phyloP scores from a whole-genome alignment of 2,888 invertebrate genomes.

The Agrenia bidenticulata region DNA sequence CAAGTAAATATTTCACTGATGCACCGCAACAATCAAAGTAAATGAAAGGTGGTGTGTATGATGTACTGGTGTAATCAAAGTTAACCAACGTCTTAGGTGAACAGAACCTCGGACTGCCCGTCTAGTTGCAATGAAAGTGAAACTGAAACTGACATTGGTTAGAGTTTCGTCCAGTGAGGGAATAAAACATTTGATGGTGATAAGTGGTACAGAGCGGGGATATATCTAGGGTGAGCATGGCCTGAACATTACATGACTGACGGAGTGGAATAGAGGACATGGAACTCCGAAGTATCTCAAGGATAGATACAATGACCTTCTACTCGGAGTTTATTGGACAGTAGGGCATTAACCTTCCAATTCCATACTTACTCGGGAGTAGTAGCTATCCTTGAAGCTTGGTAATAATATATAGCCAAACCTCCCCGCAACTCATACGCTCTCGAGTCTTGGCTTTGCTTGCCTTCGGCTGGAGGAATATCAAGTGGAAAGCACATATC shows the following conservation, averaged over 20 bases:
- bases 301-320: constrained; percentile 48
- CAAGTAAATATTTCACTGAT: no score
- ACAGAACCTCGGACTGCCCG: neutral
- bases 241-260: constrained; percentile 3
- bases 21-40: no score
- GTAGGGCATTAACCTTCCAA: constrained; percentile 42
- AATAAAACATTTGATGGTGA: neutral
- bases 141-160: constrained; percentile 35
- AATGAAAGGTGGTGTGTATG: no score
- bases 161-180: constrained; percentile 13
- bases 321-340: constrained; percentile 44
- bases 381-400: neutral
- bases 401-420: no score
- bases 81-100: no score
- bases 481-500: no score
- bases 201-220: constrained; percentile 1
- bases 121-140: constrained; percentile 37
- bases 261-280: constrained; percentile 37
- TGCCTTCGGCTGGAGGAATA: neutral
- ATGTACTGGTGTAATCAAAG: no score
- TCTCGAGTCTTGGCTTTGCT: neutral
- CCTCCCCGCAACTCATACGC: neutral
- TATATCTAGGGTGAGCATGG: neutral
- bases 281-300: constrained; percentile 48
- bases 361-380: neutral